Evolutionary conservation across 92 coral and sea anemone genomes (phyloP).

Genomic region (Porites rus): DNA sequence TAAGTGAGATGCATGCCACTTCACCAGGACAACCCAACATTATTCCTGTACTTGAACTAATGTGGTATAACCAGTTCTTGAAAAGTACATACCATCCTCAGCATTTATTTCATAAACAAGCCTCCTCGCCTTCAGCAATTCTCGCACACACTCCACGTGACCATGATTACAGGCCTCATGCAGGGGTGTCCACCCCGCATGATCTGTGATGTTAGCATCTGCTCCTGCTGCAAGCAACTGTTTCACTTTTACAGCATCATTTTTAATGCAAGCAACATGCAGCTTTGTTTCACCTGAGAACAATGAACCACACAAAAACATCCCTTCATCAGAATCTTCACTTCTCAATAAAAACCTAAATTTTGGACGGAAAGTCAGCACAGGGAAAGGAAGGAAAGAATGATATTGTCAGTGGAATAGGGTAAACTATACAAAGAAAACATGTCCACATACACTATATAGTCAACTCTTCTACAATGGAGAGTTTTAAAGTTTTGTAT

Average conservation of each 20-base stretch:
- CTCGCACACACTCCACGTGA: constrained; percentile 75
- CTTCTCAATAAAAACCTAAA: not conserved
- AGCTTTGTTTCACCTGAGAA: constrained; percentile 81
- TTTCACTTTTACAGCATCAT: constrained; percentile 72
- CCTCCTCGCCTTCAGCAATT: constrained; percentile 73
- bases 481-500: too few species aligned
- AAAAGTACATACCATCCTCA: constrained; percentile 10
- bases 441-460: too few species aligned
- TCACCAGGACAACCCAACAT: too few species aligned
- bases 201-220: constrained; percentile 84
- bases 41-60: too few species aligned
- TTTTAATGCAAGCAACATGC: constrained; percentile 86
- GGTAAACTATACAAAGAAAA: too few species aligned
- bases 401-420: too few species aligned
- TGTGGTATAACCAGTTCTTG: too few species aligned
- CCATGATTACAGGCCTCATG: constrained; percentile 99
- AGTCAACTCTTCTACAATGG: too few species aligned
- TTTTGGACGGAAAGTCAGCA: too few species aligned
- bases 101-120: constrained; percentile 40
- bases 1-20: too few species aligned
- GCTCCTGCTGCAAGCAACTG: constrained; percentile 76
- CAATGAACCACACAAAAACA: too few species aligned
- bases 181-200: constrained; percentile 97
- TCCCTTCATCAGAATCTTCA: not conserved
- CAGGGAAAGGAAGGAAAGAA: too few species aligned